Evolutionary conservation across 1,140 invertebrate genomes (phyloP), one percentile per base, ranked within the genome.

Genomic region (Bradysia coprophila): DNA sequence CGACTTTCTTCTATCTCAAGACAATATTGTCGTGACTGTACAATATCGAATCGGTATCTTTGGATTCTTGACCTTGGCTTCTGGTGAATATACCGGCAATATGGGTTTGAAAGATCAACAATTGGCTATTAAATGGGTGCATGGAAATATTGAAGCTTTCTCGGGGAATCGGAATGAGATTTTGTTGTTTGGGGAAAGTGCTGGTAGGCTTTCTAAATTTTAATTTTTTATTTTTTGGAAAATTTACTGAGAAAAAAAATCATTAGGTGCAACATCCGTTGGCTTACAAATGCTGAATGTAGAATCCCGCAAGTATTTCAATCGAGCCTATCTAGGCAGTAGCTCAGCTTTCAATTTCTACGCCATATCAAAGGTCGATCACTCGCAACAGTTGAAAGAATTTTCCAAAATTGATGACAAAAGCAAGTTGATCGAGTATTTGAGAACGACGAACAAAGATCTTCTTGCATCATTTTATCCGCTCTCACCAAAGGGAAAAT

Each of bases 31-130:
- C 4, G 69, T 77, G 6, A 67, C 68, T 1, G 49, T 78, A 2
- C 76, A 77, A 49, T 77, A 77, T 52, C 60, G 78, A 10, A 53
- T 82, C 1, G 75, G 75, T 10, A 51, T 59, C 3, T 53, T 71
- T 9, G 70, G 70, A 0, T 83, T 81, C 49, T 51, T 83, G 13
- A 75, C 71, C 44, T 72, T 75, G 0, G 69, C 67, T 21, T 71
- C 67, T 38, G 52, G 61, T 1, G 61, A 64, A 3, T 63, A 67
- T 0, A 69, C 77, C 1, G 82, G 81, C 16, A 85, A 86, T 54
- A 68, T 71, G 32, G 81, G 77, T 4, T 55, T 87, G 32, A 78
- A 79, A 48, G 84, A 88, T 60, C 80, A 85, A 56, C 66, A 72
- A 2, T 57, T 72, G 33, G 74, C 75, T 0, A 61, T 88, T 8